Evolutionary conservation across 2,888 invertebrate species (phyloP).

Genomic region (Sepioteuthis lessoniana): DNA sequence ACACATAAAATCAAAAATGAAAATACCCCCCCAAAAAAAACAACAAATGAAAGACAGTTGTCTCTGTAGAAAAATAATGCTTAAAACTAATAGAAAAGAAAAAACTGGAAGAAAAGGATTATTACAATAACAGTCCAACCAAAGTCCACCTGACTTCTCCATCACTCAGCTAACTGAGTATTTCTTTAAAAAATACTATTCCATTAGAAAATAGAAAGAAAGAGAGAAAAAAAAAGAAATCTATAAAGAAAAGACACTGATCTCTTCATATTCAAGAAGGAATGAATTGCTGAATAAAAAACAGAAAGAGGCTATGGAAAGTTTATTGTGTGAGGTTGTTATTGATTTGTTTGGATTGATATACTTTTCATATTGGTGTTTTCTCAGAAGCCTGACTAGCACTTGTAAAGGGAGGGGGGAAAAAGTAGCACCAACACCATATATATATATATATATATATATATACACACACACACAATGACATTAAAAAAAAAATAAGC

Average conservation of each 20-base stretch:
- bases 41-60: no score
- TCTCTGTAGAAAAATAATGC: no score
- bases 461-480: background rate
- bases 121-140: background rate
- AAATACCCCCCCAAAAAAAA: no score
- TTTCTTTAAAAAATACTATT: background rate
- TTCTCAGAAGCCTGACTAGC: background rate
- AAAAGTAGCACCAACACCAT: background rate
- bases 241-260: background rate
- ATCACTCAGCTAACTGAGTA: background rate
- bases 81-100: background rate
- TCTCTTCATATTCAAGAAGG: background rate
- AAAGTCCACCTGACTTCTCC: background rate
- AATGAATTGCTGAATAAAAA: background rate
- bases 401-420: background rate
- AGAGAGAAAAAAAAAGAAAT: background rate
- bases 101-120: background rate
- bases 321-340: background rate
- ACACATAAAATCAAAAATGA: no score
- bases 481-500: background rate
- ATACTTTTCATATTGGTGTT: constrained; percentile 13
- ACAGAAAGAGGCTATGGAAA: background rate
- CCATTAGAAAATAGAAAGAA: background rate
- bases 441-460: background rate
- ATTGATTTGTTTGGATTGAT: constrained; percentile 15